These are phyloP conservation scores for Pollenia amentaria DNA, from an alignment of 2,888 invertebrate genomes.

Conservation along the genomic window DNA sequence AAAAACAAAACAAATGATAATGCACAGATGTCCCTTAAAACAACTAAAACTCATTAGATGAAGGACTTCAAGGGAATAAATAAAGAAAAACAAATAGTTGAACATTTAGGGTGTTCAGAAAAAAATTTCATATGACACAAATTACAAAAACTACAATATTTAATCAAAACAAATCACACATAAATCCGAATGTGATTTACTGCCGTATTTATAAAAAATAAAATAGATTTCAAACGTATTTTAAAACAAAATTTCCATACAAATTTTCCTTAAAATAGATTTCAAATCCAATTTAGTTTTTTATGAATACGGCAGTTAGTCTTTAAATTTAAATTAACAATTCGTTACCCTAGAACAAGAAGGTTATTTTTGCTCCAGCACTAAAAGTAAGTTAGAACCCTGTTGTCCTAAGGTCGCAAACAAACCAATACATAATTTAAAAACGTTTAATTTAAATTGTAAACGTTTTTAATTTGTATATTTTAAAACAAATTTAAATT, in stretches of 20 bases:
- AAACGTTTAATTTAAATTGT: background rate
- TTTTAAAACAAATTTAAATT: background rate
- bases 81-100: slow-evolving; percentile 27
- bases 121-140: slow-evolving; percentile 31
- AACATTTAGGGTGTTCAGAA: slow-evolving; percentile 58
- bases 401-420: background rate
- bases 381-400: too few relatives aligned
- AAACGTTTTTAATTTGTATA: too few relatives aligned
- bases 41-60: slow-evolving; percentile 38
- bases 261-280: too few relatives aligned
- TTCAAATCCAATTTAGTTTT: too few relatives aligned
- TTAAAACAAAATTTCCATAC: too few relatives aligned
- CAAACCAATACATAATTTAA: slow-evolving; percentile 3
- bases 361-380: too few relatives aligned
- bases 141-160: slow-evolving; percentile 3
- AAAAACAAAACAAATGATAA: slow-evolving; percentile 41
- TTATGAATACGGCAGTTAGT: too few relatives aligned
- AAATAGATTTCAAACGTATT: too few relatives aligned
- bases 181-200: too few relatives aligned
- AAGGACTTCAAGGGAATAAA: slow-evolving; percentile 28
- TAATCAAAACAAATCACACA: background rate
- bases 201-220: too few relatives aligned
- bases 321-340: slow-evolving; percentile 34
- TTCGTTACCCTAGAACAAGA: background rate
- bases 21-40: slow-evolving; percentile 49